phyloP scores from a whole-genome alignment of 2,113 vertebrate genomes.

The Mystacornis crossleyi region DNA sequence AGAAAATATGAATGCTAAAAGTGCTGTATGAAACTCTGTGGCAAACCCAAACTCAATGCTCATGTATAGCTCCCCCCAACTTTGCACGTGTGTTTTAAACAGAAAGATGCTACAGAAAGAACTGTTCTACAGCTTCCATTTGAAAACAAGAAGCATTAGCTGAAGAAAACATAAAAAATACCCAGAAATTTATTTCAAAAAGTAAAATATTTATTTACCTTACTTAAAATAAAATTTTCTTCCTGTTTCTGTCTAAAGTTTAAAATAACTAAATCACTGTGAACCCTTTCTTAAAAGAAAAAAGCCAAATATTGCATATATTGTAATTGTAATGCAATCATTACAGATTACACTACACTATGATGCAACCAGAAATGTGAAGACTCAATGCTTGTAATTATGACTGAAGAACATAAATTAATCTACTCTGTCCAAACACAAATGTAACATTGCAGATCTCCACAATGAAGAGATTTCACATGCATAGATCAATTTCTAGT shows the following conservation, averaged over 20 bases:
- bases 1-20: background rate
- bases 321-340: background rate
- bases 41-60: background rate
- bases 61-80: fast-evolving
- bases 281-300: background rate
- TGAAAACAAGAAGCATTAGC: background rate
- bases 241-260: background rate
- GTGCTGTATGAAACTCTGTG: background rate
- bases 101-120: background rate
- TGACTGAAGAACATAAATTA: slow-evolving; percentile 25
- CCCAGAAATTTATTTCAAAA: background rate
- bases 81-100: background rate
- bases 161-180: background rate
- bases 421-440: slow-evolving; percentile 28
- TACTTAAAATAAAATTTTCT: background rate
- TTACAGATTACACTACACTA: background rate
- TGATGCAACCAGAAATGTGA: background rate
- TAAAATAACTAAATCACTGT: background rate
- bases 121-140: background rate
- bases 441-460: background rate
- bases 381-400: background rate
- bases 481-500: background rate
- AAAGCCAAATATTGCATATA: background rate
- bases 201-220: background rate
- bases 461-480: background rate